phyloP scores from a whole-genome alignment of 2,797 vertebrate species.

The Pangasius macronema region DNA sequence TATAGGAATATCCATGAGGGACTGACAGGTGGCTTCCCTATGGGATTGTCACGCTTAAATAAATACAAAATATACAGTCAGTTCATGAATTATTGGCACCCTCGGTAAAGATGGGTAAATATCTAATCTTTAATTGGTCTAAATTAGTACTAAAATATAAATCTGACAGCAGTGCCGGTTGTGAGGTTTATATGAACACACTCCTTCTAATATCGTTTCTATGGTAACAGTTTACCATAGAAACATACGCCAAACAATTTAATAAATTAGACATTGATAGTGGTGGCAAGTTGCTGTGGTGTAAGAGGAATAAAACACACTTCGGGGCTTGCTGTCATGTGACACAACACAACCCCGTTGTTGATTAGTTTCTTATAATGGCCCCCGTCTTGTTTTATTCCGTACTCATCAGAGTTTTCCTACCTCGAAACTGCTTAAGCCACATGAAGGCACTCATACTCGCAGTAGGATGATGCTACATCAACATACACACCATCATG shows the following conservation, averaged over 20 bases:
- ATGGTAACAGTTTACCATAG: neutral
- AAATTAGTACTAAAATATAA: neutral
- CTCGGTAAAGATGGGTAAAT: neutral
- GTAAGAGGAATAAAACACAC: neutral
- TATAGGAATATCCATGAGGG: neutral
- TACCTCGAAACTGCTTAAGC: neutral
- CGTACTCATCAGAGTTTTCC: neutral
- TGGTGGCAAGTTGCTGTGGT: neutral
- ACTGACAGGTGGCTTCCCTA: too few relatives aligned
- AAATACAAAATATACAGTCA: neutral
- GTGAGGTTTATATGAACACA: neutral
- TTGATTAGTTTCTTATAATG: neutral
- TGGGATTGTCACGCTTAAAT: neutral
- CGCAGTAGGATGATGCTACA: neutral
- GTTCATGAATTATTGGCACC: neutral
- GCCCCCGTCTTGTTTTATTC: neutral
- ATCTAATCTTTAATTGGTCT: neutral
- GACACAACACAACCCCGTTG: neutral
- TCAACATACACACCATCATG: neutral
- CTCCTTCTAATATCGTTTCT: neutral
- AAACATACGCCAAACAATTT: too few relatives aligned
- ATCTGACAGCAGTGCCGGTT: neutral
- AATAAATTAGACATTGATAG: neutral
- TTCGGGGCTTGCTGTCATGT: neutral
- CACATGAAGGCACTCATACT: conserved; percentile 1